Percentiles rank a stretch among this genome's conserved stretches.
Conservation (phyloP, 2,113 vertebrate genomes). For the Saccopteryx bilineata region DNA sequence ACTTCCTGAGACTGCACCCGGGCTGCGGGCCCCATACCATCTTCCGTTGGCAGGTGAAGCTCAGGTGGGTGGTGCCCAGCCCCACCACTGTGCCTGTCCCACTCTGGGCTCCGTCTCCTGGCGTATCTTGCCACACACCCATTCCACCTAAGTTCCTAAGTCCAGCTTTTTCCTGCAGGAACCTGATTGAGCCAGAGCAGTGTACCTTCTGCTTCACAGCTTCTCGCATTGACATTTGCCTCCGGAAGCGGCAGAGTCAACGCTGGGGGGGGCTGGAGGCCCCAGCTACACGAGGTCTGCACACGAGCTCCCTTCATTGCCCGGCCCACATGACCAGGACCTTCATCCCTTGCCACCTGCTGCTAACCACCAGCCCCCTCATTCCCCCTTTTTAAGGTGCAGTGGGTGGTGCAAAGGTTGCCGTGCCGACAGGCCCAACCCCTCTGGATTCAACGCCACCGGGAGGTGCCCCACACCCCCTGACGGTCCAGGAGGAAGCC, state of each 20-base stretch:
- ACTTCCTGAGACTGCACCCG: slow-evolving; percentile 95
- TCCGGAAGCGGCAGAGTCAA: slow-evolving; percentile 98
- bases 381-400: slow-evolving; percentile 99
- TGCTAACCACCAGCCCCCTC: slow-evolving; percentile 96
- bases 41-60: slow-evolving; percentile 99
- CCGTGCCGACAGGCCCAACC: slow-evolving; percentile 95
- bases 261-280: slow-evolving; percentile 98
- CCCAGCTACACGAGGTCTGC: slow-evolving; percentile 98
- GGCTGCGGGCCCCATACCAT: slow-evolving; percentile 95
- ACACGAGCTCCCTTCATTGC: slow-evolving; percentile 88
- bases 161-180: slow-evolving; percentile 88
- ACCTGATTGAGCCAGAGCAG: slow-evolving; percentile 96
- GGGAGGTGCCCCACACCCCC: slow-evolving; percentile 94
- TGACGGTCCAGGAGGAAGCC: slow-evolving; percentile 95
- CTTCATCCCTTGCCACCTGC: slow-evolving; percentile 42
- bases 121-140: neutral
- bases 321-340: neutral
- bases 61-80: slow-evolving; percentile 90
- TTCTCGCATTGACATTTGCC: slow-evolving; percentile 94
- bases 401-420: slow-evolving; percentile 99
- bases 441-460: slow-evolving; percentile 95
- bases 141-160: slow-evolving; percentile 41
- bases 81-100: neutral
- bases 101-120: neutral
- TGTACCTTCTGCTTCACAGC: slow-evolving; percentile 95